phyloP scores from a whole-genome alignment of 2,113 vertebrate species.

The Alouatta palliata region DNA sequence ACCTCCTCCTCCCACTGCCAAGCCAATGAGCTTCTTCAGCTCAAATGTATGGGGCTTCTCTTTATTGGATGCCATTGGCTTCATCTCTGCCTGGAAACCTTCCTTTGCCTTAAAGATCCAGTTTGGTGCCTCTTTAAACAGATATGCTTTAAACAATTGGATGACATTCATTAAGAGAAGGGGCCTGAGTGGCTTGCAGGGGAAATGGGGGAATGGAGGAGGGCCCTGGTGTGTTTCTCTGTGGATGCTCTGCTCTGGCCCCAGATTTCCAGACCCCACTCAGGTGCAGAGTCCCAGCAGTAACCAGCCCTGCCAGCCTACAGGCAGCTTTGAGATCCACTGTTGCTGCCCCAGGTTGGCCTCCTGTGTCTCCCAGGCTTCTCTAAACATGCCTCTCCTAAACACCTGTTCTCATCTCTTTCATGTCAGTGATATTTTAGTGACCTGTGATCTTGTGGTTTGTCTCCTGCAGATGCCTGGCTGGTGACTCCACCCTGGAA shows the following conservation, averaged over 20 bases:
- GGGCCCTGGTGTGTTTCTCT: neutral
- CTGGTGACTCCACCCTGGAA: neutral
- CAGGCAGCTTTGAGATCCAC: neutral
- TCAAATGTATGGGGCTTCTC: neutral
- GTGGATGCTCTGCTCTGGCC: neutral
- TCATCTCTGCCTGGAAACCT: neutral
- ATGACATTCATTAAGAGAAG: neutral
- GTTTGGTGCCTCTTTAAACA: neutral
- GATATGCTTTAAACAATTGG: neutral
- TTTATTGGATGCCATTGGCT: neutral
- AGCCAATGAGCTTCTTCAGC: neutral
- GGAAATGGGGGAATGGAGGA: neutral
- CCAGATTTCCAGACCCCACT: neutral
- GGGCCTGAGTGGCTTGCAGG: neutral
- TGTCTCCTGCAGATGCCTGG: neutral
- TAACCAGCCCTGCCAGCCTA: neutral
- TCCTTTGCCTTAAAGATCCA: neutral
- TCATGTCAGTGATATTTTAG: neutral
- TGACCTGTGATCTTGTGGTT: neutral
- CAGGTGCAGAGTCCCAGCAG: neutral
- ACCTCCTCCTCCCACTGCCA: neutral
- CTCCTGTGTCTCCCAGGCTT: neutral
- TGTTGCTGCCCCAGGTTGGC: neutral
- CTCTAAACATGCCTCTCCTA: neutral
- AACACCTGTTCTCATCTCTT: neutral